phyloP scores from a whole-genome alignment of 2,113 vertebrate genomes.

The Cavia aperea region DNA sequence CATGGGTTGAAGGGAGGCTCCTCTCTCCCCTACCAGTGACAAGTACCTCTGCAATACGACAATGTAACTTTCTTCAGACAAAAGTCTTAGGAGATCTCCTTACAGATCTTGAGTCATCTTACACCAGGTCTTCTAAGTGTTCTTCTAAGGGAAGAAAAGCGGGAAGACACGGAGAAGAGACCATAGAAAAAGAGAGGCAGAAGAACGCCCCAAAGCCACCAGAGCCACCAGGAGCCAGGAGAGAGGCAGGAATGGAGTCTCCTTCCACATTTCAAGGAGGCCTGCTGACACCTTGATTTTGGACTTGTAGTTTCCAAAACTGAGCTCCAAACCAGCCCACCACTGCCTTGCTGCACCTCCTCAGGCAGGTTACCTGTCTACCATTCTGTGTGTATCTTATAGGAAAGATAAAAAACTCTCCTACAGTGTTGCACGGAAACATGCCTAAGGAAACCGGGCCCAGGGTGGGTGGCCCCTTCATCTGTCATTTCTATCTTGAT shows the following conservation, averaged over 20 bases:
- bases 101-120: background rate
- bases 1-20: background rate
- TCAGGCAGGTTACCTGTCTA: background rate
- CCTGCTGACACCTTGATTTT: background rate
- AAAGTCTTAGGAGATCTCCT: background rate
- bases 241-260: accelerated
- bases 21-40: background rate
- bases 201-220: accelerated
- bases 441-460: background rate
- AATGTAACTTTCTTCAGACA: background rate
- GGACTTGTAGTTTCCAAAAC: background rate
- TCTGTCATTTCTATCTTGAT: background rate
- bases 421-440: background rate
- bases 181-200: accelerated
- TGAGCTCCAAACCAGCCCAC: background rate
- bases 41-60: background rate
- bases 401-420: background rate
- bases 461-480: accelerated
- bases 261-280: background rate
- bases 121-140: background rate
- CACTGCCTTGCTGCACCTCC: background rate
- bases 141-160: background rate
- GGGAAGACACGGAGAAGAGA: background rate
- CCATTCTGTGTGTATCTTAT: background rate
- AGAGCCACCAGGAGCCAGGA: background rate